Conservation (phyloP, 2,888 invertebrate genomes). For the Nephrotoma guestfalica region DNA sequence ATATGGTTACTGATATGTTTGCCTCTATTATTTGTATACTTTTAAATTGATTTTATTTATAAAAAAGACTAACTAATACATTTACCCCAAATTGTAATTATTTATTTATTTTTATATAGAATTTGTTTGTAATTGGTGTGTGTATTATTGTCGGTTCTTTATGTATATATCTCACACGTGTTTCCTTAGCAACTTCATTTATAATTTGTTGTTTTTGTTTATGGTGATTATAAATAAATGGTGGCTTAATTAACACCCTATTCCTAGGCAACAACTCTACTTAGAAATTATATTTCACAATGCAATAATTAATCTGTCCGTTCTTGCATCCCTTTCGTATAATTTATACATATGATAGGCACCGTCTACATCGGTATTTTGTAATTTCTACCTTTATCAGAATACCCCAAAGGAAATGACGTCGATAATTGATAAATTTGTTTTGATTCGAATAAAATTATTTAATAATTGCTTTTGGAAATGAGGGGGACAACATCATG, state of each 20-base stretch:
- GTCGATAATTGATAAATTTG: neutral
- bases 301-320: too few relatives aligned
- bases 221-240: neutral
- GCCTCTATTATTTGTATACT: neutral
- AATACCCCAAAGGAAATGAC: neutral
- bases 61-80: neutral
- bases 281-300: too few relatives aligned
- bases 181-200: neutral
- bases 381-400: too few relatives aligned
- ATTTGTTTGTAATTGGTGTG: neutral
- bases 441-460: neutral
- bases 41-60: neutral
- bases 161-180: neutral
- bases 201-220: neutral
- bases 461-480: neutral
- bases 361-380: too few relatives aligned
- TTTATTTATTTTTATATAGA: neutral
- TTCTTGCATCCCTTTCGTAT: too few relatives aligned
- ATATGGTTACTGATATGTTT: neutral
- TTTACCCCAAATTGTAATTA: neutral
- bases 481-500: neutral
- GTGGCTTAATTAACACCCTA: neutral
- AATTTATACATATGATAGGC: too few relatives aligned
- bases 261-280: too few relatives aligned
- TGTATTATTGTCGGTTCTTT: neutral